Conservation (phyloP, 2,797 vertebrate species). For the Lutjanus campechanus region DNA sequence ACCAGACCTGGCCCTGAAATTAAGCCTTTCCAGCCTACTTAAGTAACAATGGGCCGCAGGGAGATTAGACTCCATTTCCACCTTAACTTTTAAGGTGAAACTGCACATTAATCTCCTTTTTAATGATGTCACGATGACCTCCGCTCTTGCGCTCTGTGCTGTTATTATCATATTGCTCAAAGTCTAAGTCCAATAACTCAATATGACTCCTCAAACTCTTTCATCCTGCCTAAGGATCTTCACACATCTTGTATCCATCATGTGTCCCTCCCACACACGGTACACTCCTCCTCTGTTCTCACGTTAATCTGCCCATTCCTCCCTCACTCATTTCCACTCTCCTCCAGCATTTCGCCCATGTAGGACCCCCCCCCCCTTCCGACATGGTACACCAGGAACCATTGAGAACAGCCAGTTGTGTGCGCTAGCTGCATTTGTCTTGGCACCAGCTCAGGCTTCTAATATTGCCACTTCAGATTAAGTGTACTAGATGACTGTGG, state of each 20-base stretch:
- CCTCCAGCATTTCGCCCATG: constrained; percentile 44
- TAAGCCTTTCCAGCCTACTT: constrained; percentile 36
- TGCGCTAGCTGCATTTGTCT: constrained; percentile 70
- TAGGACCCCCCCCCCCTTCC: constrained; percentile 39
- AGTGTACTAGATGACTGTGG: constrained; percentile 71
- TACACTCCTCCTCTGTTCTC: constrained; percentile 77
- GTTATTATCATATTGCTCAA: constrained; percentile 74
- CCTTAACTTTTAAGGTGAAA: constrained; percentile 64
- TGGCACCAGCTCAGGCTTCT: constrained; percentile 72
- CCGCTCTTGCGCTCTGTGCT: constrained; percentile 35
- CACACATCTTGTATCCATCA: constrained; percentile 85
- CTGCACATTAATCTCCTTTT: constrained; percentile 58
- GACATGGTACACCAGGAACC: constrained; percentile 61
- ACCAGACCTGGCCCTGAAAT: constrained; percentile 40
- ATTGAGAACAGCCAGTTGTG: constrained; percentile 61
- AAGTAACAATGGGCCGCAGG: constrained; percentile 30
- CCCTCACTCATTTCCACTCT: constrained; percentile 58
- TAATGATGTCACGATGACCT: constrained; percentile 73
- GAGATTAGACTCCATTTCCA: constrained; percentile 58
- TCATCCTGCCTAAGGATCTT: constrained; percentile 74
- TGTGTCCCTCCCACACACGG: constrained; percentile 72
- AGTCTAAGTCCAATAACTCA: constrained; percentile 73
- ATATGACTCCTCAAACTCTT: constrained; percentile 68
- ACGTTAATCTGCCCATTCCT: constrained; percentile 70
- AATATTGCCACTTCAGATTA: constrained; percentile 81